Evolutionary conservation across 2,888 invertebrate genomes (phyloP), one percentile per base, ranked within the genome.

Genomic region (Acanthoscelides obtectus): DNA sequence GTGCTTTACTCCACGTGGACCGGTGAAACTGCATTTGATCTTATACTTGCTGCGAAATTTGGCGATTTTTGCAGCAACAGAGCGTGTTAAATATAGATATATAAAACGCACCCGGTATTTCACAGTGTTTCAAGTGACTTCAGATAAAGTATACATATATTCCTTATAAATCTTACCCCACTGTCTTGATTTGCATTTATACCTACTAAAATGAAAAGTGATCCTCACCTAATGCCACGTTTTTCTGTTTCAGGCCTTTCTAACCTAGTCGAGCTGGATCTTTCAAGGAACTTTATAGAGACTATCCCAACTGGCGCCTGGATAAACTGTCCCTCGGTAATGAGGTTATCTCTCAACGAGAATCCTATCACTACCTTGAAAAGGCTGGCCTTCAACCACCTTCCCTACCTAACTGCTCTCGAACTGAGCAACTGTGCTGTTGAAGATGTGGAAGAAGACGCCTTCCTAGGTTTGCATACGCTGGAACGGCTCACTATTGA

Each of bases 251-350:
- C 17, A 45, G 95, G 95, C 8, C 87, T 96, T 71, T 92, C 93
- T 22, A 96, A 96, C 84, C 88, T 96, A 68, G 94, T 97, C 21
- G 96, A 96, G 85, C 87, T 97, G 79, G 96, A 96, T 86, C 87
- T 97, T 70, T 93, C 94, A 66, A 91, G 92, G 81, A 97, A 97
- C 85, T 89, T 91, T 76, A 87, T 97, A 78, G 90, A 92, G 72
- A 87, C 90, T 71, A 89, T 96, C 77, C 96, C 96, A 65, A 90
- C 93, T 20, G 90, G 90, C 73, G 92, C 94, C 68, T 94, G 96
- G 81, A 87, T 90, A 68, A 93, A 93, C 82, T 92, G 92, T 80
- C 91, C 92, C 22, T 92, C 93, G 22, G 86, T 97, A 82, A 95
- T 96, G 94, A 90, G 93, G 77, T 89, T 96, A 69, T 90, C 91